These are phyloP conservation scores for Amphiprion clarkii DNA, from an alignment of 2,797 vertebrate genomes.

Conservation along the genomic window DNA sequence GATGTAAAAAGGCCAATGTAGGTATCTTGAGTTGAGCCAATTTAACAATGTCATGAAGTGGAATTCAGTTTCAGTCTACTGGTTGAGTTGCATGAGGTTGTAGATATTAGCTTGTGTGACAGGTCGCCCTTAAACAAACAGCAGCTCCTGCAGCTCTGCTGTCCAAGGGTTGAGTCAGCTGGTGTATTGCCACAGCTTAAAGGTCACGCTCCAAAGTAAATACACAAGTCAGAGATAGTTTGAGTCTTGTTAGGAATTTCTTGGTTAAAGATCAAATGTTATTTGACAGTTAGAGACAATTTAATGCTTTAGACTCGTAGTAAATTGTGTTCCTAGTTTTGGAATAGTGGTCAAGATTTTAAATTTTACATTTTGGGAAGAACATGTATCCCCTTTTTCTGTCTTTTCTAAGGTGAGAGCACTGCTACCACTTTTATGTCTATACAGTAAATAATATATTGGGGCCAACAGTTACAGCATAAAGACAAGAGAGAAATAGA, in stretches of 20 bases:
- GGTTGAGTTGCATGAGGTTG: slow-evolving; percentile 22
- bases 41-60: too few relatives aligned
- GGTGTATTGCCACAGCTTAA: slow-evolving; percentile 42
- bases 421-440: neutral
- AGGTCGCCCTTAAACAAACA: slow-evolving; percentile 42
- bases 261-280: slow-evolving; percentile 18
- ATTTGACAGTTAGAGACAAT: slow-evolving; percentile 50
- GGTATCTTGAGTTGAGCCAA: too few relatives aligned
- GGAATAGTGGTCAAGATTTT: neutral
- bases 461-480: neutral
- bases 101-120: slow-evolving; percentile 44
- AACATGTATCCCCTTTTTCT: neutral
- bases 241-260: slow-evolving; percentile 5
- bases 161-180: slow-evolving; percentile 43
- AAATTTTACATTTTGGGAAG: neutral
- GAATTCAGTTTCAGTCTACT: too few relatives aligned
- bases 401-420: neutral
- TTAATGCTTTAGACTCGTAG: neutral
- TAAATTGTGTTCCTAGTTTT: slow-evolving; percentile 1
- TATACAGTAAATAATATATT: neutral
- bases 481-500: neutral
- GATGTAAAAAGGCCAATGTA: too few relatives aligned
- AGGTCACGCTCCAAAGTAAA: slow-evolving; percentile 56
- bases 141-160: slow-evolving; percentile 37
- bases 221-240: slow-evolving; percentile 26